Base-by-base conservation (phyloP, 2,888 invertebrate genomes). In the Pachymerium ferrugineum region DNA sequence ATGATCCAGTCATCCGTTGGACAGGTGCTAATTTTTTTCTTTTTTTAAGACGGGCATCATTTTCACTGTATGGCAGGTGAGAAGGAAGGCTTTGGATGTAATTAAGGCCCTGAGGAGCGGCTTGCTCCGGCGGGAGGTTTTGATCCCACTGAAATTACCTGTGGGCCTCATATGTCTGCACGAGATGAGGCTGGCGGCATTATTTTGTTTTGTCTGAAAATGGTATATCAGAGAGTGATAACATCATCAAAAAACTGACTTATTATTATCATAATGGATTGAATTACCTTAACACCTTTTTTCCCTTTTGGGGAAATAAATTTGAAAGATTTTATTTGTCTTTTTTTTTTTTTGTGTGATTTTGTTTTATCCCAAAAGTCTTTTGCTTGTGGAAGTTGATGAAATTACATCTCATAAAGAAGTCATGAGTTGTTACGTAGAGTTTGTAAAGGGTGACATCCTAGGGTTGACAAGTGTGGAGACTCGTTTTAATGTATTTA, bases 81-180 rank as follows among this genome's bases (percentile, higher is more conserved):
- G 54, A 54, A 54, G 54, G 25, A 25, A 54, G 25, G 54, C 54
- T 54, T 54, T 54, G 5, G 54, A 54, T 54, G 54, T 54, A 54
- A 54, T 54, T 54, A 54, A 54, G 25, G 54, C 54, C 54, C 54
- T 54, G 54, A 54, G 54, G 54, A 54, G 54, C 54, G 54, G 25
- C 54, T 54, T 25, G 25, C 54, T 54, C 54, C 25, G 54, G 22
- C 54, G 54, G 54, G 54, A 54, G 25, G 6, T 54, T 54, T 54
- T 54, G 54, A 54, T 54, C 54, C 54, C 54, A 25, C 14, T 54
- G 54, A 54, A 54, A 54, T 54, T 54, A 54, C 54, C 22, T 54
- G 54, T 22, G 54, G 54, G 54, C 54, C 54, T 54, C 54, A 25
- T 54, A 25, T 28, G 22, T 54, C 5, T 54, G 54, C 25, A 54